Evolutionary conservation across 53 echinoderm and acorn worm genomes (phyloP).

Genomic region (Luidia sarsii): DNA sequence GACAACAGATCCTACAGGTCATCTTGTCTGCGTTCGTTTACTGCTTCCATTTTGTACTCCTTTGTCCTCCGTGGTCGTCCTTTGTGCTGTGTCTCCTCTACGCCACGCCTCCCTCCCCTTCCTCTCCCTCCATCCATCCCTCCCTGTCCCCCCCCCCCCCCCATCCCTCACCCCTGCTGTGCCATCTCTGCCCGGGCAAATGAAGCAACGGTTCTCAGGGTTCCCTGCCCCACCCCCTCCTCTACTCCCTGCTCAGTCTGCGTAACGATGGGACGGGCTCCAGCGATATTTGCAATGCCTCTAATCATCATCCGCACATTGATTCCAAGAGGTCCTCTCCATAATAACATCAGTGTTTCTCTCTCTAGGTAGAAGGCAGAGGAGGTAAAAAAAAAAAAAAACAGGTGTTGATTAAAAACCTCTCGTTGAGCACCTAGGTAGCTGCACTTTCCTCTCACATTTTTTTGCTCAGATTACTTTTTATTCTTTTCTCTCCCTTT

Average conservation of each 20-base stretch:
- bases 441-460: constrained; percentile 44
- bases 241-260: background rate
- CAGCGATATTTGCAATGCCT: constrained; percentile 4
- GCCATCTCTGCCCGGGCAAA: background rate
- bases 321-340: constrained; percentile 25
- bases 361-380: background rate
- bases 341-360: constrained; percentile 53
- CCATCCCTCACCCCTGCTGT: background rate
- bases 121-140: too few species aligned
- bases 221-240: background rate
- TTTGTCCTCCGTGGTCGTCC: too few species aligned
- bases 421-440: background rate
- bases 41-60: too few species aligned
- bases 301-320: constrained; percentile 44
- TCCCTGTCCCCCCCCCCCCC: background rate
- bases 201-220: too few species aligned
- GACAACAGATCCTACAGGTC: too few species aligned
- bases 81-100: too few species aligned
- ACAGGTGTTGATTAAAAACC: background rate
- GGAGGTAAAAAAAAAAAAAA: constrained; percentile 3
- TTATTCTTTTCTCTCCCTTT: background rate
- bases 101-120: too few species aligned
- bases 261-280: background rate
- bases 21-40: too few species aligned
- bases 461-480: background rate